Evolutionary conservation across 1,140 invertebrate species (phyloP), one percentile per base, ranked within the genome.

Genomic region (Euglossa dilemma): DNA sequence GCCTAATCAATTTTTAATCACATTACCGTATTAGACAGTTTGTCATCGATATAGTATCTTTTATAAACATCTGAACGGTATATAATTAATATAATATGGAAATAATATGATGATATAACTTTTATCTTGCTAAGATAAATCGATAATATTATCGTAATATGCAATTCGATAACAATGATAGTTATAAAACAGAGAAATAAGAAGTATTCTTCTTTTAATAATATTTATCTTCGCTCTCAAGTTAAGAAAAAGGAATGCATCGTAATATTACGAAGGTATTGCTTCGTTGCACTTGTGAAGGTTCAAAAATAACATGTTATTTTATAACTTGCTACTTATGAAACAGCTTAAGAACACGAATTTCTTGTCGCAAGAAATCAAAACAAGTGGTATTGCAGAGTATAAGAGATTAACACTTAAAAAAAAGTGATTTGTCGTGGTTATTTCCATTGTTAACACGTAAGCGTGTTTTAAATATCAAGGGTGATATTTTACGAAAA

Each of bases 261-360:
- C 56, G 18, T 12, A 72, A 74, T 52, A 45, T 66, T 80, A 64
- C 74, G 57, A 80, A 73, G 75, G 69, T 84, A 86, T 56, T 74
- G 16, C 14, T 25, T 59, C 67, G 25, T 16, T 25, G 23, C 28
- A 83, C 59, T 80, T 66, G 45, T 23, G 43, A 63, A 81, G 18
- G 43, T 81, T 75, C 50, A 76, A 81, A 81, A 75, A 81, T 75
- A 81, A 25, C 52, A 12, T 64, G n/a, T 14, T 59, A 59, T 80
- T 80, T 80, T 80, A 75, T 67, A 81, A 75, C 72, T 50, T 45
- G 43, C 43, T 61, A 28, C 11, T 36, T 47, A 57, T 73, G 20
- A 75, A 66, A 81, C 50, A 54, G 25, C 52, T 67, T n/a, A 36
- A 50, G 61, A 80, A 72, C 66, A n/a, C 20, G 50, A 25, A 28